Base-by-base conservation (phyloP, 2,888 invertebrate genomes). In the Hydriomena furcata region DNA sequence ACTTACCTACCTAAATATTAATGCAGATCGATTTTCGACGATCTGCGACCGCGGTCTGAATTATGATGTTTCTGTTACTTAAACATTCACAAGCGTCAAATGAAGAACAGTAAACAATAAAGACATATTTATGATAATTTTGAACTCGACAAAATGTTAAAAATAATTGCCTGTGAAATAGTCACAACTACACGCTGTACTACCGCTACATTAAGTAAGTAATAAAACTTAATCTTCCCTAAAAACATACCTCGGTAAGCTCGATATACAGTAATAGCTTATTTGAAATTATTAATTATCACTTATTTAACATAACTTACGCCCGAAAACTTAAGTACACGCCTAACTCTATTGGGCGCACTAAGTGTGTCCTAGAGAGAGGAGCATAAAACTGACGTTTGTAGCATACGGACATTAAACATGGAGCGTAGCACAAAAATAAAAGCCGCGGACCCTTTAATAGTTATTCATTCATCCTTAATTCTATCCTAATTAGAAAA, bases 401-500 rank as follows among this genome's bases (percentile, higher is more conserved):
- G n/a, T n/a, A n/a, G n/a, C n/a, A n/a, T n/a, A n/a, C n/a, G n/a
- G n/a, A n/a, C n/a, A n/a, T n/a, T n/a, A 40, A 34, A 46, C 30
- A 12, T 46, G 20, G 10, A 34, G 21, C 23, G 20, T 11, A 25
- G 5, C 20, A 23, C 7, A 45, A 31, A 23, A 75, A 74, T 70
- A 67, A 64, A 58, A 60, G 61, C 60, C 66, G 66, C 68, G 72
- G 71, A 70, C 66, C 74, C 70, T 74, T 76, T 71, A 68, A 73
- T n/a, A n/a, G n/a, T 73, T 84, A 82, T 83, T 82, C 82, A 85
- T 84, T 79, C 78, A 78, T 75, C 73, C 74, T 78, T 84, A 84
- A 85, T 86, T 79, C 73, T 63, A 73, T 73, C 75, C 83, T 84
- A 86, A 88, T 88, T 87, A 85, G 77, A 76, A 73, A 82, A 88